These are phyloP conservation scores for Drosophila persimilis DNA, from an alignment of 1,140 invertebrate genomes.

Conservation along the genomic window DNA sequence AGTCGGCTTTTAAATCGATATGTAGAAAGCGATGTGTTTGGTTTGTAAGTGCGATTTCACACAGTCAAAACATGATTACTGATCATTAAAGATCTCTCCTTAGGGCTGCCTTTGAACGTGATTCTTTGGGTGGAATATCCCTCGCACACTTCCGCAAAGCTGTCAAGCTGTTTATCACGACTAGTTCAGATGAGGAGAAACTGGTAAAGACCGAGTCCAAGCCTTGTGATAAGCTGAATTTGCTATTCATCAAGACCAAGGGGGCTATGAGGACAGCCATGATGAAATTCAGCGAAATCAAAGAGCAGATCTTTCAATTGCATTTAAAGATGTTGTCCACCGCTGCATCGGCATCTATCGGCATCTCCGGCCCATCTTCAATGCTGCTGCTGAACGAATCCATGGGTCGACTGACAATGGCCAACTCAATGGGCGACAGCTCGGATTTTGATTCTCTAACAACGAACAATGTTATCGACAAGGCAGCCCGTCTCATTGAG, in stretches of 20 bases:
- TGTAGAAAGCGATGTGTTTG: slow-evolving; percentile 31
- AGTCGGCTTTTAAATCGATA: slow-evolving; percentile 14
- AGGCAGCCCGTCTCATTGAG: slow-evolving; percentile 27
- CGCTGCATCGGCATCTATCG: background rate
- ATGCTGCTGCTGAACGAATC: slow-evolving; percentile 30
- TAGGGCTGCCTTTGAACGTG: slow-evolving; percentile 5
- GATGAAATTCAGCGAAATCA: background rate
- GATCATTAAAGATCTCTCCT: background rate
- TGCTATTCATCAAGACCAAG: background rate
- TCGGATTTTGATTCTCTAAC: slow-evolving; percentile 37
- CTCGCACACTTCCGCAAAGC: slow-evolving; percentile 6
- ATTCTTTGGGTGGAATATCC: background rate
- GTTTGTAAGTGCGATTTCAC: slow-evolving; percentile 37
- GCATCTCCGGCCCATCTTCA: background rate
- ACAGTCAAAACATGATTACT: background rate
- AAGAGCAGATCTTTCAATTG: slow-evolving; percentile 10
- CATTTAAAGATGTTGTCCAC: slow-evolving; percentile 21
- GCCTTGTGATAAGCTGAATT: slow-evolving; percentile 8
- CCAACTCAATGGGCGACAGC: background rate
- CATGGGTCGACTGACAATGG: slow-evolving; percentile 39
- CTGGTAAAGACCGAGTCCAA: background rate
- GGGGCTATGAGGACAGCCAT: background rate
- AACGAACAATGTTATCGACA: slow-evolving; percentile 26
- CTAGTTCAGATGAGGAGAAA: background rate
- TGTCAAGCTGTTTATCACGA: background rate